Base-by-base conservation (phyloP, 2,113 vertebrate genomes). In the Merops nubicus region DNA sequence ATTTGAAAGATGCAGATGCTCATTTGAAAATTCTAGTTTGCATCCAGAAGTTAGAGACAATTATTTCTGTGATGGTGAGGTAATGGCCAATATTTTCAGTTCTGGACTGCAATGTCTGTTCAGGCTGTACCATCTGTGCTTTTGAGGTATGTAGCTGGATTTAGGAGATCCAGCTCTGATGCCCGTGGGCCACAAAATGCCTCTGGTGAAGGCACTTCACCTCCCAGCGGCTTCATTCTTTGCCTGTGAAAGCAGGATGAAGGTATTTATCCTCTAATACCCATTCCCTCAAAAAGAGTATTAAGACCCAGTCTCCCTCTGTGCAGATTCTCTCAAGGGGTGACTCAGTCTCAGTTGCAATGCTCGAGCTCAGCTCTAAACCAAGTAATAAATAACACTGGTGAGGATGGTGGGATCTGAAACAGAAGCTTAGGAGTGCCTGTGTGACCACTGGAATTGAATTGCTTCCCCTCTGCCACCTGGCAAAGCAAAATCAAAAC, bases 1-100 rank as follows among this genome's bases (percentile, higher is more conserved):
- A 75, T 92, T 92, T 67, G 34, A 83, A 28, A 70, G 77, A 91
- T 74, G 79, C 83, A 90, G 91, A 94, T 54, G 68, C 64, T 85
- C 36, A 74, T 83, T 78, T 63, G 65, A 86, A 94, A 86, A 70
- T 47, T 77, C 45, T 45, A 59, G 22, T 82, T 76, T 85, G 84
- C 26, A 34, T 40, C 65, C 74, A 67, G 72, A 34, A 89, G 59
- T 59, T 54, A 31, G 79, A 62, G 62, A 42, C 50, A 13, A 67
- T 96, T 78, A 13, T 93, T 90, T 83, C 75, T 45, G 34, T 53
- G 72, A 21, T 40, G 72, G 17, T 63, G 92, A 84, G 51, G 43
- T 81, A 81, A 86, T 60, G 68, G 64, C 25, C 47, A 78, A 26
- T 82, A 40, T 68, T 96, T 91, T 62, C 56, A 57, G 10, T 60